Evolutionary conservation across 23 tunicate genomes (phyloP).

Genomic region (Halocynthia aurantium): DNA sequence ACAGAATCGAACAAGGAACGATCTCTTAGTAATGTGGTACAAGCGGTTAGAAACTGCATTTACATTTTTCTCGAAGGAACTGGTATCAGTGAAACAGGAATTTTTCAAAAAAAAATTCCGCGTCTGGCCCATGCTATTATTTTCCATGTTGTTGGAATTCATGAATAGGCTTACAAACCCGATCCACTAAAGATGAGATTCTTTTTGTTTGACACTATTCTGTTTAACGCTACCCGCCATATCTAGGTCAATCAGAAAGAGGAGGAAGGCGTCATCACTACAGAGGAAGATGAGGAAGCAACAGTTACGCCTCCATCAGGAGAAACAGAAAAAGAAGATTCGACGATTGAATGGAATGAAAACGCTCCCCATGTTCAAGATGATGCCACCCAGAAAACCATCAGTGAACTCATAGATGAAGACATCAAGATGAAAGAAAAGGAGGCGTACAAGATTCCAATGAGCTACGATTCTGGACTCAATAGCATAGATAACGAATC

Average conservation of each 20-base stretch:
- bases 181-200: too few species aligned
- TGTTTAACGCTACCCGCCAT: conserved; percentile 9
- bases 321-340: background rate
- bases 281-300: background rate
- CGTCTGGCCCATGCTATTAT: too few species aligned
- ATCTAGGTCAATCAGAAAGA: background rate
- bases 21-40: too few species aligned
- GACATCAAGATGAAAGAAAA: background rate
- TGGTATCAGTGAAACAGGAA: too few species aligned
- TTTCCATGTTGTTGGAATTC: too few species aligned
- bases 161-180: too few species aligned
- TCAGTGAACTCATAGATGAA: background rate
- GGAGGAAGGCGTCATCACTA: background rate
- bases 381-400: background rate
- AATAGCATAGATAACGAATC: conserved; percentile 90
- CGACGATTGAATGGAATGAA: background rate
- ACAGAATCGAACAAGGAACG: too few species aligned
- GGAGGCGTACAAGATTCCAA: conserved; percentile 38
- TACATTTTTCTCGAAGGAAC: too few species aligned
- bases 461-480: conserved; percentile 84
- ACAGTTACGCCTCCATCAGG: background rate
- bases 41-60: too few species aligned
- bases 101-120: too few species aligned
- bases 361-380: background rate
- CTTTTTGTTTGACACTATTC: too few species aligned